Evolutionary conservation across 2,797 vertebrate genomes (phyloP).

Genomic region (Chanos chanos): DNA sequence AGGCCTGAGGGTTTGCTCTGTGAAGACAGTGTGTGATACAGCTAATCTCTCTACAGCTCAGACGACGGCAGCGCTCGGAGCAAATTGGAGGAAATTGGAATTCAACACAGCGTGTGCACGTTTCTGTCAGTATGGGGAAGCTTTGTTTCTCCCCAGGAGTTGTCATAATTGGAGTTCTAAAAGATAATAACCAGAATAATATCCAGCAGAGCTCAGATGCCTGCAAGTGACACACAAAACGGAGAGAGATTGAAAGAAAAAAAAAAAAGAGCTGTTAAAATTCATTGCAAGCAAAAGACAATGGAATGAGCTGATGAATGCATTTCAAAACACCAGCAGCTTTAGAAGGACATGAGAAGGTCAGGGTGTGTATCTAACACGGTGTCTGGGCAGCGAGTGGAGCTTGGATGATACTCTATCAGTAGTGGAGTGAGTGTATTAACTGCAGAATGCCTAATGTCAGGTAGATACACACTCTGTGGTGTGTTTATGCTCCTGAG

Average conservation of each 20-base stretch:
- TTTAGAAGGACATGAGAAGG: constrained; percentile 67
- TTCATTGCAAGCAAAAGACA: constrained; percentile 58
- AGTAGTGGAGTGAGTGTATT: constrained; percentile 48
- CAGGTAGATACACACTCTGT: too few species aligned
- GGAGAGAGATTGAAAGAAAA: constrained; percentile 17
- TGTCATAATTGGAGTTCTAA: constrained; percentile 59
- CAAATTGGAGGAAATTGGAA: constrained; percentile 59
- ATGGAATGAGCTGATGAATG: constrained; percentile 66
- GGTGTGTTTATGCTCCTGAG: too few species aligned
- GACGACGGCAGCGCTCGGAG: constrained; percentile 25
- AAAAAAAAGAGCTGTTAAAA: constrained; percentile 62
- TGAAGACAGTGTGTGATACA: constrained; percentile 48
- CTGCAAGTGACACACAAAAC: constrained; percentile 37
- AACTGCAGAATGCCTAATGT: constrained; percentile 44
- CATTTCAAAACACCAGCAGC: constrained; percentile 57
- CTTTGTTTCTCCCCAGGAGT: constrained; percentile 64
- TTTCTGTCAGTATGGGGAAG: constrained; percentile 47
- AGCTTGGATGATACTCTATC: constrained; percentile 38
- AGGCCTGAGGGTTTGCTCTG: constrained; percentile 40
- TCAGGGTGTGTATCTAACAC: constrained; percentile 56
- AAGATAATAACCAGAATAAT: constrained; percentile 63
- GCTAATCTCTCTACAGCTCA: constrained; percentile 48
- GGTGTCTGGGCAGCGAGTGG: constrained; percentile 41
- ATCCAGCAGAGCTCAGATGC: constrained; percentile 50
- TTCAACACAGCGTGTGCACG: constrained; percentile 44